Base-by-base conservation (phyloP, 2,888 invertebrate genomes). In the Orthonychiurus folsomi region DNA sequence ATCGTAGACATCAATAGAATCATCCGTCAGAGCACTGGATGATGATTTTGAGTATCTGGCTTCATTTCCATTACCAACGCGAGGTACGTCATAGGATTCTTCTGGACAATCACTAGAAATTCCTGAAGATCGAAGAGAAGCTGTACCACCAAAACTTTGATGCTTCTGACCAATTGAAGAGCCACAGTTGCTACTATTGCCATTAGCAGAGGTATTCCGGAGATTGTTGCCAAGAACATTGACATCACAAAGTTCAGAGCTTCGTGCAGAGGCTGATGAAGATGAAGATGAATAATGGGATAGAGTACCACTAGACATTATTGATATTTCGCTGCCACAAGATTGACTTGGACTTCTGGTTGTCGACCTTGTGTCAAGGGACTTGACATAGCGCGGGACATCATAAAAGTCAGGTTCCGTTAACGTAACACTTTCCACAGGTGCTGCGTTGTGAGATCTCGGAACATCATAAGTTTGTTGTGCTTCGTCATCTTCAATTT, bases 1-100 rank as follows among this genome's bases (percentile, higher is more conserved):
- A 69, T 77, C 76, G 69, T 77, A 77, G 18, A 75, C 67, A 65
- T 76, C 76, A 67, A 75, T 52, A 21, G 21, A 20, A 23, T 52
- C 52, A 23, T 52, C 52, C 20, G 15, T 5, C 37, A 37, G 37
- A 5, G 15, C 15, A 37, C 37, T 37, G 37, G 5, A 9, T 15
- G 37, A 15, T n/a, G n/a, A n/a, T n/a, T n/a, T n/a, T n/a, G n/a
- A n/a, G n/a, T n/a, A n/a, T 37, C 37, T 37, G 5, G 37, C 5
- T 15, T 15, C 15, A 9, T 5, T 15, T 37, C 37, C 9, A 37
- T 37, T 37, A 9, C 5, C 37, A 9, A 37, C 37, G 37, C 37
- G 37, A 5, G 37, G 37, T 15, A 37, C 15, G 15, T 37, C 37
- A 37, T 37, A 37, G 15, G 37, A 37, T 9, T 37, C 37, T 37